Evolutionary conservation across 2,888 invertebrate species (phyloP), one percentile per base, ranked within the genome.

Genomic region (Xylocampa areola): DNA sequence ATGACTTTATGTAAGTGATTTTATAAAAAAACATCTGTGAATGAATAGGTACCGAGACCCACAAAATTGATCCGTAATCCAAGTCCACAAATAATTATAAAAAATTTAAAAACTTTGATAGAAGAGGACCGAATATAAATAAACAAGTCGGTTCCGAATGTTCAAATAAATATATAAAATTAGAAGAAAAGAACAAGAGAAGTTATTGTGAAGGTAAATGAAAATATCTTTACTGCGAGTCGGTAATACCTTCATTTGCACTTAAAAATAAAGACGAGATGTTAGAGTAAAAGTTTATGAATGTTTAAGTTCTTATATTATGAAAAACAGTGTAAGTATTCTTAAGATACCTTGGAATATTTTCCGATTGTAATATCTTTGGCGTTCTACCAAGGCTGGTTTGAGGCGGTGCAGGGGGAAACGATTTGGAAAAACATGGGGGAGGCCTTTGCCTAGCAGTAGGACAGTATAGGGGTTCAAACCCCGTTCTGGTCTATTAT

Each of bases 241-340:
- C 25, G 37, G 27, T 36, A 43, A 50, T 33, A 52, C 52, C 55
- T 55, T 55, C 48, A 67, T 68, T 68, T 51, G 67, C 62, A 71
- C 48, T 53, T 51, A 71, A 71, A 71, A 60, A 53, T 64, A 64
- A 64, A 64, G 51, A 52, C 65, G 14, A 69, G 49, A 49, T 25
- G 49, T 54, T 54, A 54, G 14, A 44, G 48, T 47, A 30, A 48
- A 63, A 49, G 45, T 48, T 64, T 33, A 69, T 64, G 33, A 58
- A 21, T 35, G 64, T 69, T 52, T 51, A 66, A 69, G 40, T 51
- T 44, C 41, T 11, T 39, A 2, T 36, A 14, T 27, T 48, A 48
- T 35, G 33, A 13, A 35, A 48, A 40, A 44, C 53, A 27, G 17
- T 29, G 13, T n/a, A n/a, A n/a, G 0, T 27, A 8, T 25, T 1